Evolutionary conservation across 1,140 invertebrate genomes (phyloP).

Genomic region (silkworm (Bombyx mori)): ASM3026992v2 NC_085109.1:2546001-2546500

Average conservation of each 20-base stretch:
- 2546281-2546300: conserved; percentile 79
- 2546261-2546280: conserved; percentile 76
- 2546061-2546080: conserved; percentile 16
- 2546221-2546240: conserved; percentile 68
- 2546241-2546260: conserved; percentile 73
- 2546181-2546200: conserved; percentile 38
- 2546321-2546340: conserved; percentile 10
- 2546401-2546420: background rate
- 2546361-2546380: conserved; percentile 18
- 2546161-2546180: conserved; percentile 6
- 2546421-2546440: too few species aligned
- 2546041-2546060: conserved; percentile 9
- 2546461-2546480: too few species aligned
- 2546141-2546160: conserved; percentile 14
- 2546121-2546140: conserved; percentile 15
- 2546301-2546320: conserved; percentile 27
- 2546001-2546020: too few species aligned
- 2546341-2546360: conserved; percentile 8
- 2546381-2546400: conserved; percentile 21
- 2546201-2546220: conserved; percentile 66
- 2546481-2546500: too few species aligned
- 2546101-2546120: conserved; percentile 9
- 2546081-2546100: conserved; percentile 4
- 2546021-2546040: conserved; percentile 9
- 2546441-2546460: too few species aligned